Base-by-base conservation (phyloP, 92 coral and sea anemone species). In the Porites divaricata region DNA sequence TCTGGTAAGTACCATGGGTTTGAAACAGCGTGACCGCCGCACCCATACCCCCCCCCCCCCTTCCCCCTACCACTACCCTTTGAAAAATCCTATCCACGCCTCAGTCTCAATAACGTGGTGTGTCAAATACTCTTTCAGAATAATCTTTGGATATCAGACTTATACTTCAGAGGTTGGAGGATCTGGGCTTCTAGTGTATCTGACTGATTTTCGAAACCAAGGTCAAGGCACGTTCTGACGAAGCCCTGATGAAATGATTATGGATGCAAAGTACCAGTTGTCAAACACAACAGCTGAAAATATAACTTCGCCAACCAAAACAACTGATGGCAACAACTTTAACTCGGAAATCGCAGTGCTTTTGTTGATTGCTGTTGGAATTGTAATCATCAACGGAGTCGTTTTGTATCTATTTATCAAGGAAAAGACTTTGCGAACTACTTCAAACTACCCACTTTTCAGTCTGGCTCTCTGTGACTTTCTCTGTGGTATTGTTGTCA, bases 361-460 rank as follows among this genome's bases (percentile, higher is more conserved):
- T 8, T 22, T 72, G 6, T 71, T 78, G 61, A 70, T 71, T 70
- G 77, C 86, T 16, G 35, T 62, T 14, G 86, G 19, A 26, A 70
- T 81, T 51, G 79, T 81, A 8, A 22, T 72, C 70, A 20, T 81
- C 6, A 81, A 81, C 76, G 72, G 86, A 26, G 35, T 81, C 7
- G 86, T 81, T 12, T 16, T 81, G 45, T 71, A 13, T 61, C 72
- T 81, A 61, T 58, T 71, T 72, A 16, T 58, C 61, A 72, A 58
- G 63, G 59, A 62, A 9, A 72, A 45, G 24, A 14, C 45, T 1
- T 68, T 81, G 59, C 59, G 86, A 23, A 81, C 86, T 12, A 16
- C 58, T 21, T 70, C 86, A 71, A 81, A 81, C 78, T 81, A 50
- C 61, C 86, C 86, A 11, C 86, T 81, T 48, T 81, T 81, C 62